Evolutionary conservation across 2,888 invertebrate genomes (phyloP).

Genomic region (Ophion slaviceki): DNA sequence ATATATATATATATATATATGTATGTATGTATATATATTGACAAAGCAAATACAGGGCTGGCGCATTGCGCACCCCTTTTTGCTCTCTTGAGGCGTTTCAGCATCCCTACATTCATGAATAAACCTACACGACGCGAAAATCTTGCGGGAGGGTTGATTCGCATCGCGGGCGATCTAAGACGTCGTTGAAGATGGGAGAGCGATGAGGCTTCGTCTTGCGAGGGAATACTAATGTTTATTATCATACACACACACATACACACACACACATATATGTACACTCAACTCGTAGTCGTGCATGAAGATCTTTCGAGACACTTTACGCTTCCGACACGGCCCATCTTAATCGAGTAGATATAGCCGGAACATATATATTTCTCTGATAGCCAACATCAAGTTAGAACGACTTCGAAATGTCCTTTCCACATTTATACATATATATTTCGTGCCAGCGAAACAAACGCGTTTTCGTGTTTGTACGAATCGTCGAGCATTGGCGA

Average conservation of each 20-base stretch:
- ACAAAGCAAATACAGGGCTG: neutral
- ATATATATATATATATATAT: neutral
- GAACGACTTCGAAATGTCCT: no score
- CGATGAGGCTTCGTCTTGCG: slow-evolving; percentile 19
- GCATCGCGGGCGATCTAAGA: slow-evolving; percentile 63
- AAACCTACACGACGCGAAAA: slow-evolving; percentile 59
- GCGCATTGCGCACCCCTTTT: slow-evolving; percentile 46
- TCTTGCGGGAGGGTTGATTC: slow-evolving; percentile 65
- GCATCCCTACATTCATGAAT: slow-evolving; percentile 64
- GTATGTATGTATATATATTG: neutral
- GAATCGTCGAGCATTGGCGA: no score
- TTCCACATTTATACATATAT: neutral
- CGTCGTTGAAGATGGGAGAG: slow-evolving; percentile 50
- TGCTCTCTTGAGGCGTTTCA: slow-evolving; percentile 31
- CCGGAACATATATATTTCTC: neutral
- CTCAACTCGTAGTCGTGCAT: slow-evolving; percentile 10
- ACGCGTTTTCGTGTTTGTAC: no score
- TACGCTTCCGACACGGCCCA: slow-evolving; percentile 61
- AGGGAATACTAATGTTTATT: slow-evolving; percentile 60
- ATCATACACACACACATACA: neutral
- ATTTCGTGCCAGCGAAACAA: neutral
- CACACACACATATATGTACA: neutral
- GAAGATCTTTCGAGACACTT: slow-evolving; percentile 55
- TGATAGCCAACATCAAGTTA: no score
- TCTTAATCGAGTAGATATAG: slow-evolving; percentile 19